Conservation (phyloP, 2,888 invertebrate genomes). For the Seira ritae region DNA sequence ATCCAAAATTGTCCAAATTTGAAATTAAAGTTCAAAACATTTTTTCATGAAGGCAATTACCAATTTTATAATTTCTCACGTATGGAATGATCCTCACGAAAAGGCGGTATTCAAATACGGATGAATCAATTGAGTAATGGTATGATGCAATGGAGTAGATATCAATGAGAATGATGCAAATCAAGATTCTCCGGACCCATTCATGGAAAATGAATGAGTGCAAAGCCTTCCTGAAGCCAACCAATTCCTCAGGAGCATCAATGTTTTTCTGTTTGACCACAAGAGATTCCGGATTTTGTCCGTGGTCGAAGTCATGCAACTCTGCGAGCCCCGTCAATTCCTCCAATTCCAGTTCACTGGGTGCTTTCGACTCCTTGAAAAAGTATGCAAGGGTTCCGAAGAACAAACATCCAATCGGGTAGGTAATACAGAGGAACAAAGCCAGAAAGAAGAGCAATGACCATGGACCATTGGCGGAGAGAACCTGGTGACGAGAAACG, state of each 20-base stretch:
- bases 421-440: slow-evolving; percentile 58
- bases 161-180: slow-evolving; percentile 36
- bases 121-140: slow-evolving; percentile 20
- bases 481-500: slow-evolving; percentile 33
- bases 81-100: slow-evolving; percentile 29
- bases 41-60: too few relatives aligned
- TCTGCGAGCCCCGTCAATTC: slow-evolving; percentile 38
- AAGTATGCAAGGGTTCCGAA: slow-evolving; percentile 51
- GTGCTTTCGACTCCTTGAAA: slow-evolving; percentile 39
- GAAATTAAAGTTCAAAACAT: background rate
- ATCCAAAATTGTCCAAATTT: background rate
- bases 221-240: slow-evolving; percentile 39
- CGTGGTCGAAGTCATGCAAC: slow-evolving; percentile 36
- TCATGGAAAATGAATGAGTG: slow-evolving; percentile 27
- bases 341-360: slow-evolving; percentile 40
- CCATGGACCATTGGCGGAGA: slow-evolving; percentile 40
- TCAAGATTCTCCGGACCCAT: slow-evolving; percentile 18
- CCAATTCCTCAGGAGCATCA: slow-evolving; percentile 29
- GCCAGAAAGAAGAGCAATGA: slow-evolving; percentile 43
- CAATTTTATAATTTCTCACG: too few relatives aligned
- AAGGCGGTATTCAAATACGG: background rate
- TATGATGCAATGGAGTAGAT: background rate
- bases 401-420: slow-evolving; percentile 58
- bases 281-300: slow-evolving; percentile 27
- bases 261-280: slow-evolving; percentile 29